Base-by-base conservation (phyloP, 2,888 invertebrate genomes). In the Cotesia congregata region DNA sequence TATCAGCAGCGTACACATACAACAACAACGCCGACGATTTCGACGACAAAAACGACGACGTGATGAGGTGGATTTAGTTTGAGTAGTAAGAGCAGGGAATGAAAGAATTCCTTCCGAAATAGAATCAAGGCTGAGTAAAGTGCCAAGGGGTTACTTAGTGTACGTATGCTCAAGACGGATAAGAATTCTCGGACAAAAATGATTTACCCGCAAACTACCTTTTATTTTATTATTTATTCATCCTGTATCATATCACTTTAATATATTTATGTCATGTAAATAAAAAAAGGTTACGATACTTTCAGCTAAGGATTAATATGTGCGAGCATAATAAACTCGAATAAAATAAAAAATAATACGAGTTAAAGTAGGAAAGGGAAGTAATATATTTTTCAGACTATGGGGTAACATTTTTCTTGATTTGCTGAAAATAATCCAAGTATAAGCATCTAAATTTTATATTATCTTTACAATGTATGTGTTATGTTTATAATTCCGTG, bases 381-480 rank as follows among this genome's bases (percentile, higher is more conserved):
- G 67, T 72, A 72, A 77, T 79, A 76, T 62, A 76, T 78, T 78
- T 80, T 82, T 79, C 74, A 77, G 81, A 85, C 86, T 82, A 84
- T 81, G 81, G 86, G 86, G 86, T 82, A 83, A 83, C 86, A 85
- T 87, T 88, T 86, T 83, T 88, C 88, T 87, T 86, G 88, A 87
- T 87, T 88, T 86, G 83, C 81, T 84, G 83, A 86, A 50, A 87
- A 88, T 86, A 88, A 87, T 87, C 85, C 86, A 79, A 78, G 82
- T 30, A 30, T 30, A 79, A 78, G 9, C 82, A 86, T 87, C 85
- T 86, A 86, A 87, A 86, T 86, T 88, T 88, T 84, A 87, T 85
- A 86, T 85, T 67, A 65, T 38, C 30, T 65, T 65, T 12, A 30
- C 30, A 30, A 30, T 30, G 30, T 3, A 30, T 30, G 20, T 20